Evolutionary conservation across 2,113 vertebrate species (phyloP), one percentile per base, ranked within the genome.

Genomic region (Eubucco bourcierii): DNA sequence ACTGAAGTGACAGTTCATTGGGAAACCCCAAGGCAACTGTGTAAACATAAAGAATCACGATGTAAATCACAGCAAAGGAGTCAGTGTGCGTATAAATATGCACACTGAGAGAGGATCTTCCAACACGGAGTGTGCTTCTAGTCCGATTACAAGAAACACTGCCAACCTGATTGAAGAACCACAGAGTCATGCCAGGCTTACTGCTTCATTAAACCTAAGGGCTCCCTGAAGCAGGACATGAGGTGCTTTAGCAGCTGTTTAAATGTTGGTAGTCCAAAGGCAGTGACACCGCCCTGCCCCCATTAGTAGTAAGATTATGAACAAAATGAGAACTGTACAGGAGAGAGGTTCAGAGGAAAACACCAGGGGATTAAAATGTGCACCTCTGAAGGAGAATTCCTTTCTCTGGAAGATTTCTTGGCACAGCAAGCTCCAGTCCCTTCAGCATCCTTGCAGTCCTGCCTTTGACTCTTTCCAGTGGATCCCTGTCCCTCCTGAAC

Each of bases 141-240:
- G 97, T 94, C 82, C 89, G 95, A 88, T 96, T 97, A 95, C 58
- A 50, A 93, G 68, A 74, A 95, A 93, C 46, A 95, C 95, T 96
- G 64, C 74, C 87, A 90, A 2, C 95, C 76, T 29, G 13, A 97
- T 29, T 90, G 24, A 59, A 89, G 76, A 66, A 87, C 75, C 77
- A 90, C 41, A 53, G 52, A 24, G 12, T 53, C 24, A 24, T 25
- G 10, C 29, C 39, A 95, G 65, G 80, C 91, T 93, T 77, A 92
- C 55, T 95, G 82, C 76, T 94, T 95, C 93, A 95, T 97, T 97
- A 97, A 93, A 96, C 79, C 63, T 95, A 96, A 97, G 94, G 73
- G 60, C 56, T 97, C 92, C 94, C 94, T 90, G 91, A 94, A 93
- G 93, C 80, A 95, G 59, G 79, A 94, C 95, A 90, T 79, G 47